phyloP scores from a whole-genome alignment of 92 coral and sea anemone genomes.

The Parazoanthus atlanticus region DNA sequence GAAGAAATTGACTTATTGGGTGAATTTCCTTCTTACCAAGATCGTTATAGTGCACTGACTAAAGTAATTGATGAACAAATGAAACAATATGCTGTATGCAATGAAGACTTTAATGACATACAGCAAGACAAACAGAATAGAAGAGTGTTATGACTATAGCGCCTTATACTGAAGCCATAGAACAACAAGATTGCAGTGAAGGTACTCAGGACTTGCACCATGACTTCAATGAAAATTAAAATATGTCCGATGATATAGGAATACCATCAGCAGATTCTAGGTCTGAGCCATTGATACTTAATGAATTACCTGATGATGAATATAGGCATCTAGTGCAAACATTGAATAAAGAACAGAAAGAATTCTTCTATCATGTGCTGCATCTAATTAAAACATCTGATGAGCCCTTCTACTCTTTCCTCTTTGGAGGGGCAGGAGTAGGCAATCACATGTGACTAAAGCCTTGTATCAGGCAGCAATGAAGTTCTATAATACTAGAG shows the following conservation, averaged over 20 bases:
- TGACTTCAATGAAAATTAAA: neutral
- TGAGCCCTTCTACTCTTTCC: slow-evolving; percentile 65
- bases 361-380: slow-evolving; percentile 66
- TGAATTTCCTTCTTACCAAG: neutral
- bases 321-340: no score
- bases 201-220: slow-evolving; percentile 32
- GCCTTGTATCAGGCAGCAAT: slow-evolving; percentile 14
- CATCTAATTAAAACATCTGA: slow-evolving; percentile 71
- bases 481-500: neutral
- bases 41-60: neutral
- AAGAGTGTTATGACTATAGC: no score
- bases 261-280: slow-evolving; percentile 1
- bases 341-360: slow-evolving; percentile 58
- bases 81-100: no score
- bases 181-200: slow-evolving; percentile 17
- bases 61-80: neutral
- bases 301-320: no score
- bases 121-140: neutral
- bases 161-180: no score
- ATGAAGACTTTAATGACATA: no score
- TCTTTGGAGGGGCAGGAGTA: slow-evolving; percentile 75
- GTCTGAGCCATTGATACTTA: no score
- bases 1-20: slow-evolving; percentile 39
- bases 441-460: slow-evolving; percentile 76
- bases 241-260: slow-evolving; percentile 17